A percentile compares a stretch with the other conserved stretches of the same genome.
phyloP scores from a whole-genome alignment of 53 echinoderm and acorn worm genomes.

The Pentamera pediparva region DNA sequence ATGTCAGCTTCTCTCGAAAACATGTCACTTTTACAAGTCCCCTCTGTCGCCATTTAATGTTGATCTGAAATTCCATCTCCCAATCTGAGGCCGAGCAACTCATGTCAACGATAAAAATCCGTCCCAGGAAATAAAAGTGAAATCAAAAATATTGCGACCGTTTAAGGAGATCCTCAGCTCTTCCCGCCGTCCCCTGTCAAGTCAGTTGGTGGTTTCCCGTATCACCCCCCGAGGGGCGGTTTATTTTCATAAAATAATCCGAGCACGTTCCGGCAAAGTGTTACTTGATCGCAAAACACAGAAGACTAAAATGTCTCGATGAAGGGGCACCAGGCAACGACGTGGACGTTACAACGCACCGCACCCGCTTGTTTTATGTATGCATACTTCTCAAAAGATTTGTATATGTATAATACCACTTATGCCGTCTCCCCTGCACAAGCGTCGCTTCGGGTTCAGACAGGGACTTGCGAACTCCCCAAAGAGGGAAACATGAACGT shows the following conservation, averaged over 20 bases:
- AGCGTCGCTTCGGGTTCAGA: slow-evolving; percentile 23
- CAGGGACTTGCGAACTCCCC: slow-evolving; percentile 30
- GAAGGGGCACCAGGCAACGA: slow-evolving; percentile 22
- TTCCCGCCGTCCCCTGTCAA: slow-evolving; percentile 16
- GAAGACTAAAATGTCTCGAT: slow-evolving; percentile 24
- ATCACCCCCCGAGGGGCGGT: slow-evolving; percentile 31
- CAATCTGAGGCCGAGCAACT: slow-evolving; percentile 17
- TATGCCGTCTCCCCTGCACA: slow-evolving; percentile 6
- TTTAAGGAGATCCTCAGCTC: slow-evolving; percentile 9
- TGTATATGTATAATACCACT: slow-evolving; percentile 38
- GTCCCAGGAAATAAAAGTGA: slow-evolving; percentile 10
- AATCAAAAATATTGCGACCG: slow-evolving; percentile 32
- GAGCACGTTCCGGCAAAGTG: slow-evolving; percentile 34
- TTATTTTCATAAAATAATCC: slow-evolving; percentile 38
- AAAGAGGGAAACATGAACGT: slow-evolving; percentile 33
- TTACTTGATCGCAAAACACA: slow-evolving; percentile 38
- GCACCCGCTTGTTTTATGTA: slow-evolving; percentile 26
- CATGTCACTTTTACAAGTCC: too few species aligned
- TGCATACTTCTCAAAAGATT: slow-evolving; percentile 28
- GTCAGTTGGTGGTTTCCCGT: slow-evolving; percentile 25
- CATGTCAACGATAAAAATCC: not conserved
- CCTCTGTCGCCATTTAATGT: slow-evolving; percentile 20
- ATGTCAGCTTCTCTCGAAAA: too few species aligned
- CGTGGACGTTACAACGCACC: slow-evolving; percentile 18
- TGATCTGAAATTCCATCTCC: slow-evolving; percentile 26